A percentile compares a stretch with the other conserved stretches of the same genome.
phyloP scores from a whole-genome alignment of 2,797 vertebrate genomes.

The Streptopelia turtur region DNA sequence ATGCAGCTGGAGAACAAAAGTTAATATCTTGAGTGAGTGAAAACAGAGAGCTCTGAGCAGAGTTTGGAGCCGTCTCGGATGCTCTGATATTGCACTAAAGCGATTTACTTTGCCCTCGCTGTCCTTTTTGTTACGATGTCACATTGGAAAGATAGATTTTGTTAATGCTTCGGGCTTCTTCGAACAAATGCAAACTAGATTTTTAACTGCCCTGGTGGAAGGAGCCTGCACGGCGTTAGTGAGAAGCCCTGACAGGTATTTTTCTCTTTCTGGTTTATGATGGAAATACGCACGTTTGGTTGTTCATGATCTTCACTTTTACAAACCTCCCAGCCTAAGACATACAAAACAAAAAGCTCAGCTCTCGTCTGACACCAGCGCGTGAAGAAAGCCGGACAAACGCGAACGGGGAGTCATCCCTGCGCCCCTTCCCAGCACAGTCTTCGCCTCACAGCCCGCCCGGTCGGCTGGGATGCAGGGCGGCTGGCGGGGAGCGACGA shows the following conservation, averaged over 20 bases:
- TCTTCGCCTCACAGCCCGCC: neutral
- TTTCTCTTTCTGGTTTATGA: neutral
- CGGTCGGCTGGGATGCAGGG: too few relatives aligned
- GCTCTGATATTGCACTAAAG: neutral
- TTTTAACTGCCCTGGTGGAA: neutral
- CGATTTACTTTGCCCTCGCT: neutral
- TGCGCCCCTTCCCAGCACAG: neutral
- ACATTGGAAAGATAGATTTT: neutral
- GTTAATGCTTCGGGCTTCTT: neutral
- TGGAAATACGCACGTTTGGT: neutral
- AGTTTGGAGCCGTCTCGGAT: neutral
- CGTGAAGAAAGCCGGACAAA: neutral
- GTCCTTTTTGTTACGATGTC: neutral
- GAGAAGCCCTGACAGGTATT: neutral
- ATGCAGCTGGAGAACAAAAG: constrained; percentile 48
- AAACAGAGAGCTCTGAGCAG: neutral
- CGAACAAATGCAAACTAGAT: neutral
- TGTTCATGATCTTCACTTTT: neutral
- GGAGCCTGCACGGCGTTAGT: neutral
- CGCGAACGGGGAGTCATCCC: too few relatives aligned
- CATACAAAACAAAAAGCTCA: neutral
- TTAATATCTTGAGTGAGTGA: neutral
- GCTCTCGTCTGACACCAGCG: neutral
- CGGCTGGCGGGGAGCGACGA: too few relatives aligned
- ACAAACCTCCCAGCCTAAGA: neutral